A percentile compares a stretch with the other conserved stretches of the same genome.
Conservation (phyloP, 1,140 invertebrate species). For the Alviniconcha marisindica region DNA sequence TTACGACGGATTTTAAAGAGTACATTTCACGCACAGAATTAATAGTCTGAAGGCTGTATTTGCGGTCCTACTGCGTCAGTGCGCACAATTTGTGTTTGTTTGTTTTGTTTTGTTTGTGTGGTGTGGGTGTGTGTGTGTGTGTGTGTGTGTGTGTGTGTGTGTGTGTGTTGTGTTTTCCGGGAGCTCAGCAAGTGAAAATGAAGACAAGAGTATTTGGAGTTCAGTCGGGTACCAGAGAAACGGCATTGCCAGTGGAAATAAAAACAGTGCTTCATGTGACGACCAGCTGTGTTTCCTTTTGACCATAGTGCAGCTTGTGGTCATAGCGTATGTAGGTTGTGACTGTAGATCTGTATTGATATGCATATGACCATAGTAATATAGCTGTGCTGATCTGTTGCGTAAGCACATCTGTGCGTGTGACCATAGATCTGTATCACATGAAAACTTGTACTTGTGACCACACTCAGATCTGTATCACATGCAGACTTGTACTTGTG, state of each 20-base stretch:
- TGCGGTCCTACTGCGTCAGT: too few species aligned
- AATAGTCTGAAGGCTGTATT: too few species aligned
- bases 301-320: neutral
- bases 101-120: too few species aligned
- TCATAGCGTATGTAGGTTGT: neutral
- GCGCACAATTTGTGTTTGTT: too few species aligned
- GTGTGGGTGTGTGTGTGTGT: slow-evolving; percentile 1
- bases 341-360: neutral
- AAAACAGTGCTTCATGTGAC: neutral
- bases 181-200: neutral
- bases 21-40: too few species aligned
- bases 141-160: slow-evolving; percentile 22
- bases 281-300: neutral
- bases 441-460: too few species aligned
- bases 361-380: neutral
- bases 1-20: too few species aligned
- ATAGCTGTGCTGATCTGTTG: neutral
- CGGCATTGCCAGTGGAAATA: neutral
- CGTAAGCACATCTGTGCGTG: neutral
- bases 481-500: neutral
- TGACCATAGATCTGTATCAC: neutral
- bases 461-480: too few species aligned
- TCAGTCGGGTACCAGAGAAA: neutral
- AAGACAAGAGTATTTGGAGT: neutral
- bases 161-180: too few species aligned